Base-by-base conservation (phyloP, 2,113 vertebrate genomes). In the Antechinus stuartii region DNA sequence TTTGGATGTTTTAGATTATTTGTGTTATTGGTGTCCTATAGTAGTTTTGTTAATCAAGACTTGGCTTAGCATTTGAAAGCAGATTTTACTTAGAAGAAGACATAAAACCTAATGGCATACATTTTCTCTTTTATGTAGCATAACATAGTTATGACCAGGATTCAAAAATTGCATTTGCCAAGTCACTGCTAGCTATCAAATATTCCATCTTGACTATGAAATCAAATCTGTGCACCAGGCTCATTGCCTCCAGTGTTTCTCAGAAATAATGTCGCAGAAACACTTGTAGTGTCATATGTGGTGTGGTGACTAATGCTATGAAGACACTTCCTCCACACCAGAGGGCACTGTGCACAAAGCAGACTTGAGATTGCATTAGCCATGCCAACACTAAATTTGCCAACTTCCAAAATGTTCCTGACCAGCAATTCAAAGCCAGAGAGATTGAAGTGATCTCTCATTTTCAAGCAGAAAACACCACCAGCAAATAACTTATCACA, bases 101-200 rank as follows among this genome's bases (percentile, higher is more conserved):
- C 56, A 54, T 89, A 49, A 46, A 54, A 53, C 95, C 53, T 95
- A 94, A 92, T 92, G 55, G 42, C 10, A 91, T 46, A 91, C 14
- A 90, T 0, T 61, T 96, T 93, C 57, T 54, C 57, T 97, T 94
- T 94, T 91, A 89, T 2, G 27, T 95, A 56, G 47, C 11, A n/a
- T 50, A 90, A 84, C 68, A 42, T 95, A 93, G 52, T 68, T 95
- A 0, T 96, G 57, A 92, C 89, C 12, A 84, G 84, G 56, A 95
- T 55, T 89, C 46, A 91, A 19, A 92, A 96, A 55, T 89, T 97
- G 25, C 30, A 91, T 96, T 94, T 97, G 93, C 96, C 56, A 95
- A 46, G 95, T 97, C 91, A 16, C 96, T 97, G 89, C 68, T 54
- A 93, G 49, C 84, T 92, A 49, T 89, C 94, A 0, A 91, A 26